Conservation (phyloP, 2,113 vertebrate species). For the Chrysochloris asiatica region DNA sequence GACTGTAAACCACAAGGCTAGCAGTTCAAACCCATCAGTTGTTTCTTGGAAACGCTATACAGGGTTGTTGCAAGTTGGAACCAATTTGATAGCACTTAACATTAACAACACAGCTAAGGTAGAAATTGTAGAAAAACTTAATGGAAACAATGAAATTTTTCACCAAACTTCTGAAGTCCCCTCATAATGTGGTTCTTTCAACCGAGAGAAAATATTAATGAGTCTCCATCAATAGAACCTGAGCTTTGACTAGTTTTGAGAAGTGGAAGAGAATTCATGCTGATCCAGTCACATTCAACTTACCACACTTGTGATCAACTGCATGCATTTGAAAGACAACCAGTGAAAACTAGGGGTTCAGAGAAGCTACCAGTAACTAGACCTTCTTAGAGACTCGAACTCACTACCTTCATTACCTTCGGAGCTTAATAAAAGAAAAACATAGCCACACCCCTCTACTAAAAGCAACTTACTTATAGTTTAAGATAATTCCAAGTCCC, state of each 20-base stretch:
- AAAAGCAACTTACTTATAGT: conserved; percentile 39
- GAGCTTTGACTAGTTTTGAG: not conserved
- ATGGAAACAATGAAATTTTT: no score
- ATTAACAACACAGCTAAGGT: not conserved
- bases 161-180: no score
- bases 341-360: not conserved
- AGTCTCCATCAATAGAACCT: not conserved
- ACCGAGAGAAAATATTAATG: not conserved
- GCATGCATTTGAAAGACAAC: not conserved
- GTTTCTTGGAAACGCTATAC: no score
- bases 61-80: no score
- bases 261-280: conserved; percentile 25
- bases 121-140: not conserved
- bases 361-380: conserved; percentile 9
- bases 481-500: not conserved
- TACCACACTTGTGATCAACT: conserved; percentile 18
- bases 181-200: not conserved
- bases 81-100: no score
- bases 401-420: not conserved
- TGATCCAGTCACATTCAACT: conserved; percentile 29
- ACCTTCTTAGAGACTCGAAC: not conserved
- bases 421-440: not conserved
- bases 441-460: not conserved
- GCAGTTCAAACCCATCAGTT: no score
- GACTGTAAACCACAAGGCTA: no score